A percentile compares a stretch with the other conserved stretches of the same genome.
Evolutionary conservation across 2,888 invertebrate genomes (phyloP).

Genomic region (Epirrita christyi): DNA sequence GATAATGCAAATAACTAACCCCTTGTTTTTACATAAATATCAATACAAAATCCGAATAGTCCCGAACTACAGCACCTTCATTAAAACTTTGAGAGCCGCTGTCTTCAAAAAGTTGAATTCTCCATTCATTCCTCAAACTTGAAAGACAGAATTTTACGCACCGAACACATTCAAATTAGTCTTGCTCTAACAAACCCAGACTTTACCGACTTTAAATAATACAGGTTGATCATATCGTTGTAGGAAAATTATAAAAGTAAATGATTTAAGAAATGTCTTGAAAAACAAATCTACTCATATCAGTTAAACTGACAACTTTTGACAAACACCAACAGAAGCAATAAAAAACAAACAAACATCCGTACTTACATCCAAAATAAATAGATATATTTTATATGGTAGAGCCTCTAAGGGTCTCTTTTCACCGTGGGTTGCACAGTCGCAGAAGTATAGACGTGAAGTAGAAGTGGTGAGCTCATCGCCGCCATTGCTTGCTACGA

Average conservation of each 20-base stretch:
- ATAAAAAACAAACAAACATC: too few relatives aligned
- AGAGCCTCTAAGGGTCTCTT: too few relatives aligned
- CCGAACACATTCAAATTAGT: slow-evolving; percentile 19
- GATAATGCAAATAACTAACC: too few relatives aligned
- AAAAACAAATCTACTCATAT: background rate
- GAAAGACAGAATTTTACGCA: slow-evolving; percentile 21
- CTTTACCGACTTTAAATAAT: slow-evolving; percentile 8
- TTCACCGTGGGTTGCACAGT: too few relatives aligned
- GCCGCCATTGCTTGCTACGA: too few relatives aligned
- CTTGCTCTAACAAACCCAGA: slow-evolving; percentile 8
- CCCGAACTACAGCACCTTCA: slow-evolving; percentile 10
- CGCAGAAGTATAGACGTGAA: too few relatives aligned
- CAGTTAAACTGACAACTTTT: too few relatives aligned
- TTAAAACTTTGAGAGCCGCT: slow-evolving; percentile 24
- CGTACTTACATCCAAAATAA: too few relatives aligned
- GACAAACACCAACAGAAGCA: too few relatives aligned
- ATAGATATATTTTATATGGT: too few relatives aligned
- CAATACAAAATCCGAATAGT: background rate
- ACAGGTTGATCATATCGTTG: background rate
- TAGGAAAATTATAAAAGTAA: background rate
- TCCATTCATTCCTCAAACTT: slow-evolving; percentile 10
- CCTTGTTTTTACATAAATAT: too few relatives aligned
- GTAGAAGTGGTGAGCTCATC: too few relatives aligned
- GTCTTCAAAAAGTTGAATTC: slow-evolving; percentile 15
- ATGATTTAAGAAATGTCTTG: background rate